These are phyloP conservation scores for Lithobates sylvaticus DNA, from an alignment of 2,797 vertebrate species.

Conservation along the genomic window DNA sequence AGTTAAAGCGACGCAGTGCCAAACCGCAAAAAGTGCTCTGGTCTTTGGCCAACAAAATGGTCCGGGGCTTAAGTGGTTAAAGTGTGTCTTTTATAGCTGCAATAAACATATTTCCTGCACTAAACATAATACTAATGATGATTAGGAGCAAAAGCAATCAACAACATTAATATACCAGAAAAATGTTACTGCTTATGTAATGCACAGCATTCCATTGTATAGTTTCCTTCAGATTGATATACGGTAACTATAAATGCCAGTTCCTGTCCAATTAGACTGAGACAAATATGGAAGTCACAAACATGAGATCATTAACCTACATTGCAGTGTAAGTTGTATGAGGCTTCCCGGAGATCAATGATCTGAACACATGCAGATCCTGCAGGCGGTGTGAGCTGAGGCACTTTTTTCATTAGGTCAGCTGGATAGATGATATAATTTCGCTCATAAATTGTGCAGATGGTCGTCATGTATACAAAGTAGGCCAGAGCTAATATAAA, in stretches of 20 bases:
- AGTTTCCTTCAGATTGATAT: neutral
- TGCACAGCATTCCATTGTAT: neutral
- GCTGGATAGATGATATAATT: neutral
- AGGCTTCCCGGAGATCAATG: constrained; percentile 14
- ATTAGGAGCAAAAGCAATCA: too few species aligned
- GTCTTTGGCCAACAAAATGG: too few species aligned
- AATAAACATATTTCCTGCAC: neutral
- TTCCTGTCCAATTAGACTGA: constrained; percentile 13
- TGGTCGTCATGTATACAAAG: neutral
- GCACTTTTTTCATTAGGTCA: neutral
- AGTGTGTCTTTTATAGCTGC: too few species aligned
- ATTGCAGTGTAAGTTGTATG: neutral
- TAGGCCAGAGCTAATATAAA: neutral
- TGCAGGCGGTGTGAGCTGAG: neutral
- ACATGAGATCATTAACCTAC: constrained; percentile 3
- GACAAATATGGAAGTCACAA: neutral
- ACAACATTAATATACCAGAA: too few species aligned
- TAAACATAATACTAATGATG: neutral
- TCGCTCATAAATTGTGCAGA: neutral
- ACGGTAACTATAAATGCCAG: neutral
- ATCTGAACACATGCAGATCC: neutral
- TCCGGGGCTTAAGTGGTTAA: too few species aligned
- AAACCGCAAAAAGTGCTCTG: too few species aligned
- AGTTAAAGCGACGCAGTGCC: too few species aligned
- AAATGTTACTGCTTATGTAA: neutral